Base-by-base conservation (phyloP, 2,888 invertebrate genomes). In the Lobophora halterata region DNA sequence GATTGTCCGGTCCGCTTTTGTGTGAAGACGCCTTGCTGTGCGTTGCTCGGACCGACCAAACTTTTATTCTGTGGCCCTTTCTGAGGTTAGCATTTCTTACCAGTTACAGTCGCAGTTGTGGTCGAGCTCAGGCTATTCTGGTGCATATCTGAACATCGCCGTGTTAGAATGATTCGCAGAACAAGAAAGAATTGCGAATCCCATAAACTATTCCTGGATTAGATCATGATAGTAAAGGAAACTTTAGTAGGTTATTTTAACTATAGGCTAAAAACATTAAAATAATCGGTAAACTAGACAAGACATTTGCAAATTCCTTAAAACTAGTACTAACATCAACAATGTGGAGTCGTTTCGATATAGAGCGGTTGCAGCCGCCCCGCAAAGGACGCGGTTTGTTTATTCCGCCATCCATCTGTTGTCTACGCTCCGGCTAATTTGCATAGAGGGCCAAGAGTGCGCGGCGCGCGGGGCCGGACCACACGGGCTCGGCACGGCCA, bases 361-460 rank as follows among this genome's bases (percentile, higher is more conserved):
- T 43, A 33, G 55, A 35, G 54, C 46, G 58, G 52, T 54, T 49
- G 58, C 62, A 57, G 52, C 61, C 59, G 55, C 65, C n/a, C n/a
- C 69, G 78, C 69, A 79, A 80, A 81, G 78, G 80, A 78, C 79
- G 75, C 68, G 71, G 74, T 80, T 82, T 86, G 85, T 86, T 86
- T 82, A 86, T 86, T 83, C 82, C 82, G 79, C 83, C 79, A 83
- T 87, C 87, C 85, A 86, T 86, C 86, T 86, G 86, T 86, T 86
- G 85, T 86, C 85, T 85, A 81, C 82, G 76, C 78, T 68, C 58
- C 65, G 80, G 81, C 85, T 85, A 87, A 87, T 87, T 86, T 87
- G 87, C 87, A 87, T 87, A 85, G 83, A 80, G 83, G 82, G 76
- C 71, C 62, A 62, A 58, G 55, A 58, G 59, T 42, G 54, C 20